Base-by-base conservation (phyloP, 2,113 vertebrate genomes). In the Centropristis striata region DNA sequence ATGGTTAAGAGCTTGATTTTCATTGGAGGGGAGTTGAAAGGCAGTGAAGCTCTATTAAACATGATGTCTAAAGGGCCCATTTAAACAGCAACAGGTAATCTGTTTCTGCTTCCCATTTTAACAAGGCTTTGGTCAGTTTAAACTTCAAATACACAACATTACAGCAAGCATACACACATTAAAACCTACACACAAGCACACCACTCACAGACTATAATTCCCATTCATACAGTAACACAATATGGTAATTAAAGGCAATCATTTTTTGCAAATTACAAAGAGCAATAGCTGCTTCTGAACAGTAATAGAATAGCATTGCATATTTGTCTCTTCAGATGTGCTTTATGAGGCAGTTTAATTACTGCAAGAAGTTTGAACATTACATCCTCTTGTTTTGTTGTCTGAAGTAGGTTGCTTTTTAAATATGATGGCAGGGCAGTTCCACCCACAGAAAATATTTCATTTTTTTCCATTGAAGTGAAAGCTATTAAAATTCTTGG, bases 291-390 rank as follows among this genome's bases (percentile, higher is more conserved):
- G 8, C 74, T 25, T 83, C 28, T 60, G 67, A 76, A 46, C 6
- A 53, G 66, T 63, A 73, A 86, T 50, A 69, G 72, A 85, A 76
- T 21, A 59, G 51, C 36, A 47, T 66, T 63, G 55, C 5, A 25
- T n/a, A 44, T 83, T 59, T 67, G 60, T 83, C 18, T 68, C 36
- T 71, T 87, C 41, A 78, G 41, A 81, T 65, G 50, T 72, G 66
- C 64, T 81, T 67, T 12, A 74, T 57, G 59, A 60, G 73, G 59
- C 55, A 65, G 39, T 80, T 75, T 83, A 79, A 87, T 90, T 77
- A 81, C 60, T 39, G 41, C 51, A 75, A 54, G 81, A 68, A 69
- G 53, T 73, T 58, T 58, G 55, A 84, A 59, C 58, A 78, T 73
- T 59, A 44, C 60, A 74, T 72, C 20, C 51, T 47, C 67, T 59